These are phyloP conservation scores for Aptenodytes forsteri DNA, from an alignment of 2,113 vertebrate genomes.

Conservation along the genomic window DNA sequence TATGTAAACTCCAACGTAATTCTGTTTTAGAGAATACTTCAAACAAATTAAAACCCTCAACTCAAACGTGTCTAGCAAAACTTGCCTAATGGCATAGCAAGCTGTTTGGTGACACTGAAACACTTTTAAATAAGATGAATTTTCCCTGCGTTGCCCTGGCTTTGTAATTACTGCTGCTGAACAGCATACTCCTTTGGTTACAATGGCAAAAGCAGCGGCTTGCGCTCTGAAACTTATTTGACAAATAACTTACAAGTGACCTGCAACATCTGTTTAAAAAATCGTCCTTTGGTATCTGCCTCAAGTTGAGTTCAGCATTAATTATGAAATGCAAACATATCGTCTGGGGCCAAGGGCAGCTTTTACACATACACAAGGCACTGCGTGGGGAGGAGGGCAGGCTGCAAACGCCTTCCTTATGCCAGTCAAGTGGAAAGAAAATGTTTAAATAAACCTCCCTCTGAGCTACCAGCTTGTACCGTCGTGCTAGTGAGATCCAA, in stretches of 20 bases:
- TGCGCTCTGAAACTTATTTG: slow-evolving; percentile 28
- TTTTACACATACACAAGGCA: slow-evolving; percentile 8
- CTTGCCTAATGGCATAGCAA: slow-evolving; percentile 67
- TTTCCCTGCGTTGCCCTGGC: slow-evolving; percentile 67
- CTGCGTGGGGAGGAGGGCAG: rapidly evolving
- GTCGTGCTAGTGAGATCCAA: rapidly evolving
- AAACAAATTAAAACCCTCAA: slow-evolving; percentile 83
- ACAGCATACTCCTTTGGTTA: slow-evolving; percentile 20
- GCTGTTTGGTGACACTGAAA: slow-evolving; percentile 73
- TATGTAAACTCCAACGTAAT: slow-evolving; percentile 82
- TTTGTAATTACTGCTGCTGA: slow-evolving; percentile 70
- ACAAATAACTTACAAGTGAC: slow-evolving; percentile 60
- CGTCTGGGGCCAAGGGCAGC: background rate
- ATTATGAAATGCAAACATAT: slow-evolving; percentile 43
- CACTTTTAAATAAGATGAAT: slow-evolving; percentile 78
- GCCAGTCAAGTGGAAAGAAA: background rate
- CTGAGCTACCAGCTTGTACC: background rate
- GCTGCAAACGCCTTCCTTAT: background rate
- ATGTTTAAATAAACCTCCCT: background rate
- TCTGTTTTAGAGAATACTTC: slow-evolving; percentile 80
- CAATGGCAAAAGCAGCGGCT: slow-evolving; percentile 69
- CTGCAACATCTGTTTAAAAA: slow-evolving; percentile 55
- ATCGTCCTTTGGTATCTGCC: slow-evolving; percentile 4
- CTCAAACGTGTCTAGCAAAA: slow-evolving; percentile 74
- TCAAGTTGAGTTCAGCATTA: background rate